Conservation (phyloP, 2,888 invertebrate species). For the Eledone cirrhosa region DNA sequence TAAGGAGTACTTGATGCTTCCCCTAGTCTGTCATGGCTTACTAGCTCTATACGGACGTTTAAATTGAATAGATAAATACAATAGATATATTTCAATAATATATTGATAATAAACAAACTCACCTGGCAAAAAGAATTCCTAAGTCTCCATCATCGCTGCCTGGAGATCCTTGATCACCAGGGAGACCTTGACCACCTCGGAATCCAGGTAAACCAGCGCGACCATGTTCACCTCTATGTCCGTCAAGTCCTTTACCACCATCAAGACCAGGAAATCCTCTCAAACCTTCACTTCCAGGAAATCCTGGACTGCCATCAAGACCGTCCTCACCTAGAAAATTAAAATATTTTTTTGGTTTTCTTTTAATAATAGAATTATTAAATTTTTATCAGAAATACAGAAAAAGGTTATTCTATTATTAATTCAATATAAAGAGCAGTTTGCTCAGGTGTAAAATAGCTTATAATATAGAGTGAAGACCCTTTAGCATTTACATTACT, state of each 20-base stretch:
- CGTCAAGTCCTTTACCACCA: slow-evolving; percentile 47
- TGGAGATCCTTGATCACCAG: slow-evolving; percentile 72
- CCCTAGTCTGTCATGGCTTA: too few species aligned
- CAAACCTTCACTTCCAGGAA: slow-evolving; percentile 34
- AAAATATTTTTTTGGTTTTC: slow-evolving; percentile 20
- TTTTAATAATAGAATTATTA: background rate
- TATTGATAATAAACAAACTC: slow-evolving; percentile 27
- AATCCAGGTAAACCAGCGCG: slow-evolving; percentile 69
- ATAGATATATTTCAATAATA: too few species aligned
- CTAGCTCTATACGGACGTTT: too few species aligned
- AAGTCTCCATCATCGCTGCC: slow-evolving; percentile 64
- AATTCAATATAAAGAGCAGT: too few species aligned
- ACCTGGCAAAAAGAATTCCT: slow-evolving; percentile 62
- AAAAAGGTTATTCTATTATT: too few species aligned
- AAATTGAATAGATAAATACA: too few species aligned
- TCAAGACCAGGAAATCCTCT: slow-evolving; percentile 41
- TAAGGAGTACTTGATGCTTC: too few species aligned
- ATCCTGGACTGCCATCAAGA: slow-evolving; percentile 39
- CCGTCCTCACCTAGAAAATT: slow-evolving; percentile 39
- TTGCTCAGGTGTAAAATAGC: too few species aligned
- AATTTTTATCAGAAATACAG: background rate
- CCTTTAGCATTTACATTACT: too few species aligned
- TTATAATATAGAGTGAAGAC: too few species aligned
- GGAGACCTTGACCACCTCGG: slow-evolving; percentile 69
- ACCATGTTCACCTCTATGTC: slow-evolving; percentile 48